phyloP scores from a whole-genome alignment of 2,797 vertebrate genomes.

The Microctenopoma stevenorrisi region DNA sequence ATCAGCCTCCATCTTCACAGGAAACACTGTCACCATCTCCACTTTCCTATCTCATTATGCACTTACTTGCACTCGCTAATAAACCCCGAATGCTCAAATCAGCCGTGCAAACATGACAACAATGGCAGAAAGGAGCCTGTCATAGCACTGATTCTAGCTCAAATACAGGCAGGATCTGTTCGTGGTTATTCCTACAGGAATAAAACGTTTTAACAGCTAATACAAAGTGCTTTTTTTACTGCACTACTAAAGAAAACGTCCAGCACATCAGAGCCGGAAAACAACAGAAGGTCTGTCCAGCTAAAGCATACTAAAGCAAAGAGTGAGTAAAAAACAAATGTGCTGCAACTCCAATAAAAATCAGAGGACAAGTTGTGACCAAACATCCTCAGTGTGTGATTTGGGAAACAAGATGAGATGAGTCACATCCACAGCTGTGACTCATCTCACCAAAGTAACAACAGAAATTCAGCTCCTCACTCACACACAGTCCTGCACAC shows the following conservation, averaged over 20 bases:
- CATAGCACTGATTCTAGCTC: conserved; percentile 8
- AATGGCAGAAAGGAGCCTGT: conserved; percentile 24
- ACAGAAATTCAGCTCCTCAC: conserved; percentile 20
- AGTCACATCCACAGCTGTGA: conserved; percentile 70
- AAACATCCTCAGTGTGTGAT: conserved; percentile 55
- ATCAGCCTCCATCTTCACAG: conserved; percentile 69
- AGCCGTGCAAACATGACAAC: conserved; percentile 50
- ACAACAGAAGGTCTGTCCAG: neutral
- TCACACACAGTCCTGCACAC: conserved; percentile 13
- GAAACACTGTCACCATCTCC: conserved; percentile 53
- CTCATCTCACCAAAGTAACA: conserved; percentile 46
- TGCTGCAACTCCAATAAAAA: conserved; percentile 7
- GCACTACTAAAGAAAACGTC: neutral
- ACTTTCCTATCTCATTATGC: conserved; percentile 66
- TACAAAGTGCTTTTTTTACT: no score
- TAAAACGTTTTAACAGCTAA: no score
- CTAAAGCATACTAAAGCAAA: neutral
- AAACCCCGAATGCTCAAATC: conserved; percentile 53
- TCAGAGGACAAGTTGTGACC: conserved; percentile 29
- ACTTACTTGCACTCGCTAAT: conserved; percentile 56
- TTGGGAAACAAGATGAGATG: conserved; percentile 52
- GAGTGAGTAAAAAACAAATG: neutral
- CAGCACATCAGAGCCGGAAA: neutral
- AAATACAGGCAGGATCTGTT: conserved; percentile 16
- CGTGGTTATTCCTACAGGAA: conserved; percentile 20